Percentiles rank a stretch among this genome's conserved stretches.
phyloP scores from a whole-genome alignment of 2,113 vertebrate species.

The Bubo scandiacus region DNA sequence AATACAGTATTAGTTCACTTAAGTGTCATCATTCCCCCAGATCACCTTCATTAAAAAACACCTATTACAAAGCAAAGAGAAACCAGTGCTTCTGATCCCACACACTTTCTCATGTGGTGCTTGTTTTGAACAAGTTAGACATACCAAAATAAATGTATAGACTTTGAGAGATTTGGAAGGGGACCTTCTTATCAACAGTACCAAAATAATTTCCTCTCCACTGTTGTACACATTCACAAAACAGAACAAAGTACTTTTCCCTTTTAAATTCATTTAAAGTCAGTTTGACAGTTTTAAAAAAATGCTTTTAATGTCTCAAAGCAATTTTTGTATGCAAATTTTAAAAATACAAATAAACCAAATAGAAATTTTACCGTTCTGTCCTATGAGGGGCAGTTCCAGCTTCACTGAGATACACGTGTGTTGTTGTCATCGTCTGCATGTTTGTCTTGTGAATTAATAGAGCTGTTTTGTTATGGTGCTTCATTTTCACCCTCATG shows the following conservation, averaged over 20 bases:
- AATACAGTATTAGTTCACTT: not conserved
- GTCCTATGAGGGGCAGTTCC: conserved; percentile 7
- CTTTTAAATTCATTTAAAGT: not conserved
- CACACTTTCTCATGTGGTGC: not conserved
- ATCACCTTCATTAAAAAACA: not conserved
- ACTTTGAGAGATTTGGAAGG: not conserved
- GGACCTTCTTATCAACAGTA: not conserved
- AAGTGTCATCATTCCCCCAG: not conserved
- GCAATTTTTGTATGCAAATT: not conserved
- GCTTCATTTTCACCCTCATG: conserved; percentile 16
- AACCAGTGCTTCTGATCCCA: not conserved
- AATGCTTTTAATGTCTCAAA: not conserved
- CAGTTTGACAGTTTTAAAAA: not conserved
- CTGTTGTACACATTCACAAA: not conserved
- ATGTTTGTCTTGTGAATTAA: conserved; percentile 47
- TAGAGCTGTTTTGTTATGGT: not conserved
- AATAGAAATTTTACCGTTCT: not conserved
- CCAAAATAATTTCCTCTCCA: not conserved
- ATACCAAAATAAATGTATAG: not conserved
- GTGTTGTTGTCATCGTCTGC: conserved; percentile 50
- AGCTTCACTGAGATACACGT: conserved; percentile 74
- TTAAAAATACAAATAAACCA: not conserved
- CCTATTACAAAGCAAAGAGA: not conserved
- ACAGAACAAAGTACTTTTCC: not conserved
- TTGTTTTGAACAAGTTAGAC: not conserved